Conservation (phyloP, 2,113 vertebrate species). For the Scytalopus superciliaris region DNA sequence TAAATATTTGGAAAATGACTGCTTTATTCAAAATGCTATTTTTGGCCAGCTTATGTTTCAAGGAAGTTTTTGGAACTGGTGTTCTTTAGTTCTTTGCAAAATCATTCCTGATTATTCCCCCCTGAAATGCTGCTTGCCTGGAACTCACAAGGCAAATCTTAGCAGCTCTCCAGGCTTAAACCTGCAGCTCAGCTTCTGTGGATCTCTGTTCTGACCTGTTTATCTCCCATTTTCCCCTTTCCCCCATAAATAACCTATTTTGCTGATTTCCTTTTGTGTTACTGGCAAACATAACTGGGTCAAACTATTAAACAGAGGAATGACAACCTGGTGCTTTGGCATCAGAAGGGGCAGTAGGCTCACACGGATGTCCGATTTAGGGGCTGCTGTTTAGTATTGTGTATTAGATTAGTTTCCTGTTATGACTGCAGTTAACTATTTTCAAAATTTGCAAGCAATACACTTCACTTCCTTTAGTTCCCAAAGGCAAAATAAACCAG, state of each 20-base stretch:
- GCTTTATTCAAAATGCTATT: not conserved
- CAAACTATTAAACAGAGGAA: not conserved
- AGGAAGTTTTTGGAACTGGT: not conserved
- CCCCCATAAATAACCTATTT: not conserved
- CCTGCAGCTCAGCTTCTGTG: not conserved
- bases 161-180: not conserved
- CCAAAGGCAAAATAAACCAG: constrained; percentile 7
- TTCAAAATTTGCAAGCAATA: constrained; percentile 34
- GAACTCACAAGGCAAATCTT: not conserved
- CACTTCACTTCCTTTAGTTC: constrained; percentile 7
- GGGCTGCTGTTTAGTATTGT: not conserved
- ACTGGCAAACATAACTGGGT: not conserved
- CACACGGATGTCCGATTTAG: not conserved
- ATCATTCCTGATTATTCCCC: not conserved
- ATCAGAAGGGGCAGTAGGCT: not conserved
- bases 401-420: constrained; percentile 37
- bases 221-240: not conserved
- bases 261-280: not conserved
- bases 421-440: constrained; percentile 35
- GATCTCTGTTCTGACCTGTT: not conserved
- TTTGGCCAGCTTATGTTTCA: not conserved
- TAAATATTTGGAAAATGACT: not conserved
- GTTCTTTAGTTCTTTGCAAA: not conserved
- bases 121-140: not conserved
- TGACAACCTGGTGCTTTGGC: not conserved